These are phyloP conservation scores for Patella vulgata DNA, from an alignment of 1,140 invertebrate species.

Conservation along the genomic window DNA sequence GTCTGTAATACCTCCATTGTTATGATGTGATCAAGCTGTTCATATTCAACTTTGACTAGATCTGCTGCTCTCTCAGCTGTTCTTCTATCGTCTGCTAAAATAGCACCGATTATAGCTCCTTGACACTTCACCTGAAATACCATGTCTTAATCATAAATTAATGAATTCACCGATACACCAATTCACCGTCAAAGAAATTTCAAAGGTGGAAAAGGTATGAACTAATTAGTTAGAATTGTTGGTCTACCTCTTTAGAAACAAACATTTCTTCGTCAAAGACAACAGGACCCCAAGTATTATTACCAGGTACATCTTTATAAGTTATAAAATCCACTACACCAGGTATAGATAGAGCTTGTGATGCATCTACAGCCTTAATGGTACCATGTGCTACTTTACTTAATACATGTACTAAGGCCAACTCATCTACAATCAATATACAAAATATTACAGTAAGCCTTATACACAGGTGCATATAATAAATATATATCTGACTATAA, in stretches of 20 bases:
- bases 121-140: constrained; percentile 70
- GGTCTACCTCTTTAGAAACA: constrained; percentile 45
- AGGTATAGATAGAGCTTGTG: constrained; percentile 75
- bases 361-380: constrained; percentile 73
- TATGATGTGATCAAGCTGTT: constrained; percentile 76
- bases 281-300: constrained; percentile 39
- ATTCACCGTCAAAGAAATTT: not conserved
- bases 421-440: constrained; percentile 49
- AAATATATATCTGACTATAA: too few relatives aligned
- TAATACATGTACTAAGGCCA: constrained; percentile 81
- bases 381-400: constrained; percentile 84
- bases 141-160: not conserved
- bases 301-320: constrained; percentile 55
- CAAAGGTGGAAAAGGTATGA: not conserved
- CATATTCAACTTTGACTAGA: constrained; percentile 51
- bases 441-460: not conserved
- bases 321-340: constrained; percentile 70
- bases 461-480: not conserved
- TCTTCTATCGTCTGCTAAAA: constrained; percentile 52
- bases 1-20: constrained; percentile 82
- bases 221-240: not conserved
- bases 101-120: constrained; percentile 58
- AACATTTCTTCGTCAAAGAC: constrained; percentile 50
- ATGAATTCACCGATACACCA: not conserved
- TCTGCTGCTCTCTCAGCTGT: constrained; percentile 57